Evolutionary conservation across 2,888 invertebrate genomes (phyloP).

Genomic region (Dendrolimus pini): DNA sequence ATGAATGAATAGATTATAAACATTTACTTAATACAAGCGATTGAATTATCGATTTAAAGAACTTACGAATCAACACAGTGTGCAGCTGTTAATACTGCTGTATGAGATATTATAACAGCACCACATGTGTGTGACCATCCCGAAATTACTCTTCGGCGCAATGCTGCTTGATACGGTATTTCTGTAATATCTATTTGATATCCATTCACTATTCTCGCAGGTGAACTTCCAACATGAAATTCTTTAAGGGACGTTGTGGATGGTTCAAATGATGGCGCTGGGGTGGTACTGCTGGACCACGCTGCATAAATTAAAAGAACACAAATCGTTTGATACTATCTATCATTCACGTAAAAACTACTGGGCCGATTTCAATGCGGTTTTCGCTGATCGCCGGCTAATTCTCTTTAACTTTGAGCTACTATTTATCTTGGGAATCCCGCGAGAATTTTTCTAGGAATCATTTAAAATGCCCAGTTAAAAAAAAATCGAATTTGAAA

Average conservation of each 20-base stretch:
- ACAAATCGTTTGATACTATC: neutral
- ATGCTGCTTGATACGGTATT: constrained; percentile 58
- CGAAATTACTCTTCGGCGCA: constrained; percentile 29
- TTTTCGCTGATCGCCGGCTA: too few relatives aligned
- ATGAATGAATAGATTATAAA: too few relatives aligned
- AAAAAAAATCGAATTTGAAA: too few relatives aligned
- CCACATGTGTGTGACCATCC: constrained; percentile 60
- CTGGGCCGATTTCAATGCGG: too few relatives aligned
- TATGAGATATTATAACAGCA: constrained; percentile 41
- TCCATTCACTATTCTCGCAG: constrained; percentile 62
- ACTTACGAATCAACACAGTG: constrained; percentile 54
- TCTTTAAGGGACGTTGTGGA: neutral
- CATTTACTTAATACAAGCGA: too few relatives aligned
- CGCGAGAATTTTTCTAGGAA: too few relatives aligned
- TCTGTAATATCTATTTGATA: constrained; percentile 50
- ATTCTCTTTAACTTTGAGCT: too few relatives aligned
- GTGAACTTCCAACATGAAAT: constrained; percentile 13
- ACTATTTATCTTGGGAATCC: too few relatives aligned
- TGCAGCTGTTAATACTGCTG: constrained; percentile 53
- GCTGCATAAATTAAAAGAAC: constrained; percentile 13
- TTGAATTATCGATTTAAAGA: neutral
- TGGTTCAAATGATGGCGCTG: constrained; percentile 19
- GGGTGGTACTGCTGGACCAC: constrained; percentile 12
- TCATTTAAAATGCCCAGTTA: too few relatives aligned
- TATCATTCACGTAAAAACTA: too few relatives aligned